phyloP scores from a whole-genome alignment of 2,113 vertebrate species.

The Ariopsis seemanni region DNA sequence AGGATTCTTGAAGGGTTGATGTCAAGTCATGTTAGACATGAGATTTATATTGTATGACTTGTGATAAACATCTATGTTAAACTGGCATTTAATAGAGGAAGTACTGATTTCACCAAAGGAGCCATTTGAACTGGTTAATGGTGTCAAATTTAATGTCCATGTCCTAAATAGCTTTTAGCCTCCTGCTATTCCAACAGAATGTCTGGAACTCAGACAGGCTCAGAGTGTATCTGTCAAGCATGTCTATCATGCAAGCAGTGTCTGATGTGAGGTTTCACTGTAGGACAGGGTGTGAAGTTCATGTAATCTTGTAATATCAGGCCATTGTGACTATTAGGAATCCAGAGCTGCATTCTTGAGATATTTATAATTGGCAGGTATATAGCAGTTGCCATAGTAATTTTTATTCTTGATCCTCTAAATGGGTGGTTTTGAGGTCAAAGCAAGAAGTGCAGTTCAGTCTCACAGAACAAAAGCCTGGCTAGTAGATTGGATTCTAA shows the following conservation, averaged over 20 bases:
- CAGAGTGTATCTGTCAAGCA: background rate
- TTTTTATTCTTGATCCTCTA: background rate
- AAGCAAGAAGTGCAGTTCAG: constrained; percentile 18
- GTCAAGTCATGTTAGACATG: background rate
- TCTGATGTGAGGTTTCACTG: background rate
- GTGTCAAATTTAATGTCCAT: background rate
- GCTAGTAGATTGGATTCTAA: constrained; percentile 31
- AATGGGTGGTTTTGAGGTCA: constrained; percentile 23
- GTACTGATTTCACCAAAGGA: background rate
- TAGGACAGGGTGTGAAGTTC: background rate
- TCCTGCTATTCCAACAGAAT: too few species aligned
- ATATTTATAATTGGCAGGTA: constrained; percentile 13
- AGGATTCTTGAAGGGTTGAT: background rate
- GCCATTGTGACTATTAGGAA: background rate
- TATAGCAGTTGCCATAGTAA: constrained; percentile 29
- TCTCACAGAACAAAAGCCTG: constrained; percentile 14
- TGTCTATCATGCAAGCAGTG: background rate
- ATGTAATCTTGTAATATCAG: background rate
- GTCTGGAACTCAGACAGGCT: background rate
- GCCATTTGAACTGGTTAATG: background rate
- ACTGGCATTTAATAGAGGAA: background rate
- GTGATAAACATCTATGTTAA: background rate
- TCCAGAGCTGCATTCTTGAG: background rate
- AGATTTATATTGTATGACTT: background rate
- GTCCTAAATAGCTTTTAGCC: background rate